phyloP scores from a whole-genome alignment of 2,113 vertebrate genomes.

The Tragelaphus strepsiceros region DNA sequence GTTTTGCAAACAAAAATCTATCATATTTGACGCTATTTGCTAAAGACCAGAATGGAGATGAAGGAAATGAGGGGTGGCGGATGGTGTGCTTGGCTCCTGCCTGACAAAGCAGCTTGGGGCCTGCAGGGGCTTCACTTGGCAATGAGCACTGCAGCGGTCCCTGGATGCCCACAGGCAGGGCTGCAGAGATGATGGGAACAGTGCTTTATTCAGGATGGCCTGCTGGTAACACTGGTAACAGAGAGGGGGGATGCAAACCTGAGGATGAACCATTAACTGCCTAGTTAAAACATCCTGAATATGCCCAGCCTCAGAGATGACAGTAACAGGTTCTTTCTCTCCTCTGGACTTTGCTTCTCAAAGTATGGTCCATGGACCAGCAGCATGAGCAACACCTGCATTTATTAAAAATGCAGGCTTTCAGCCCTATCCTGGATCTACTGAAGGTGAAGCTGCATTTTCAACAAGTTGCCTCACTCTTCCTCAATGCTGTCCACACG shows the following conservation, averaged over 20 bases:
- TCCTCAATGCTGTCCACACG: neutral
- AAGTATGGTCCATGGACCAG: neutral
- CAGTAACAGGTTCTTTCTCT: neutral
- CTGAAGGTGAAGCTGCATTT: neutral
- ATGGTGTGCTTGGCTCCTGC: neutral
- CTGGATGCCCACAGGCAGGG: neutral
- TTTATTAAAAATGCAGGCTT: neutral
- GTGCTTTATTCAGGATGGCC: neutral
- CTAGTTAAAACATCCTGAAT: neutral
- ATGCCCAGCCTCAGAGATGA: neutral
- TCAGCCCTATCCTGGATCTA: neutral
- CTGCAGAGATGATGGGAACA: neutral
- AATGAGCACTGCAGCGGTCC: neutral
- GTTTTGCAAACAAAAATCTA: constrained; percentile 34
- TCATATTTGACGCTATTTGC: neutral
- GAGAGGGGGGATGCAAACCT: neutral
- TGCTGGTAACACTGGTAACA: neutral
- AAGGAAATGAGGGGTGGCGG: neutral
- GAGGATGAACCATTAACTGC: neutral
- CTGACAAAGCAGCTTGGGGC: neutral
- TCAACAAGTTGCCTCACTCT: neutral
- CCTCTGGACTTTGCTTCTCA: neutral
- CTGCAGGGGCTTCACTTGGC: neutral
- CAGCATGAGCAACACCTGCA: rapidly evolving
- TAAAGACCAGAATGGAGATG: constrained; percentile 11